A percentile compares a stretch with the other conserved stretches of the same genome.
phyloP scores from a whole-genome alignment of 2,888 invertebrate species.

The Eutolmus rufibarbis region DNA sequence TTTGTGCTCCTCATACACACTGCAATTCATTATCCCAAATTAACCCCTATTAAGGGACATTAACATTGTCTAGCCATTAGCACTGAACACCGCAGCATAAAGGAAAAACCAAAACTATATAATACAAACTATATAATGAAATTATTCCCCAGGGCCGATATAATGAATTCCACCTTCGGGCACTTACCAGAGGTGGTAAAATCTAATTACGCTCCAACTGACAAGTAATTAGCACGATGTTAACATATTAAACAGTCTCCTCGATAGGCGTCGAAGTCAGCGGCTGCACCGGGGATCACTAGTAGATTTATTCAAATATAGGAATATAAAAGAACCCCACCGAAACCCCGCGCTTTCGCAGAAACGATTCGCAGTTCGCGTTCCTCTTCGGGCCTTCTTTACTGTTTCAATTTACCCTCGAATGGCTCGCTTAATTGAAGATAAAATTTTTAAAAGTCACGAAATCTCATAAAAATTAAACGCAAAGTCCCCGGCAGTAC shows the following conservation, averaged over 20 bases:
- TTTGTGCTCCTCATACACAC: constrained; percentile 44
- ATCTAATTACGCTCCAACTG: constrained; percentile 32
- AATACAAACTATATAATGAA: background rate
- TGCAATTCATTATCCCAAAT: constrained; percentile 45
- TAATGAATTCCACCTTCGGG: constrained; percentile 39
- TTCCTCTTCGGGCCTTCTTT: background rate
- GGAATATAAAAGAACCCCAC: background rate
- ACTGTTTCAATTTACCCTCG: constrained; percentile 24
- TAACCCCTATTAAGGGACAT: constrained; percentile 45
- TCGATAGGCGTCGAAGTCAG: background rate
- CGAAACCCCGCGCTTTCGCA: background rate
- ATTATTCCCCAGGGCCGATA: constrained; percentile 24
- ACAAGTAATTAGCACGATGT: constrained; percentile 36
- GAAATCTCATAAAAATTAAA: constrained; percentile 43
- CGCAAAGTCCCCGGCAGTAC: constrained; percentile 2
- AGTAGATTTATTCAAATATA: background rate
- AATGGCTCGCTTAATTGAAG: constrained; percentile 23
- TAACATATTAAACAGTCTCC: constrained; percentile 12
- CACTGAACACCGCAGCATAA: background rate
- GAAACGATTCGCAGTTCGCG: background rate
- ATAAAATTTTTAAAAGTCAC: constrained; percentile 43
- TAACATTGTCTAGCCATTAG: constrained; percentile 46
- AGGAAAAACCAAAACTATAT: constrained; percentile 39
- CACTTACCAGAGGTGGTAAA: constrained; percentile 31
- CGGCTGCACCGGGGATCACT: background rate